Percentiles rank a stretch among this genome's conserved stretches.
These are phyloP conservation scores for Arion vulgaris DNA, from an alignment of 1,140 invertebrate species.

Conservation along the genomic window DNA sequence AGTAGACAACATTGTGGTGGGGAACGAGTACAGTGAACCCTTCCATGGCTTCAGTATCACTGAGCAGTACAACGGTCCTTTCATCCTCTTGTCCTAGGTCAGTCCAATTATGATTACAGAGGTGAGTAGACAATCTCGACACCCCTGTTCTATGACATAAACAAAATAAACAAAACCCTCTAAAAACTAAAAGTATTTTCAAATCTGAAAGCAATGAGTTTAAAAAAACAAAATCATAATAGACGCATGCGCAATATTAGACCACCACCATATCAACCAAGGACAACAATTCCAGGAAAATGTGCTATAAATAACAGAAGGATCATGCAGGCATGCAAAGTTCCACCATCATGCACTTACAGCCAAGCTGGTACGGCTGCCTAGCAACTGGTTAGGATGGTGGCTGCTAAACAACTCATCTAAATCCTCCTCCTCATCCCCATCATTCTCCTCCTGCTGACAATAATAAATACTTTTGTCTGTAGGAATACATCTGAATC, in stretches of 20 bases:
- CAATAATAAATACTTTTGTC: neutral
- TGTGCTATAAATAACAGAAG: neutral
- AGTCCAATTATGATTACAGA: too few relatives aligned
- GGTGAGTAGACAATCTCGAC: too few relatives aligned
- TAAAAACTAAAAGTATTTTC: too few relatives aligned
- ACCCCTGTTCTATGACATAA: too few relatives aligned
- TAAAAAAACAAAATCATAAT: neutral
- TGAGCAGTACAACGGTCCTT: too few relatives aligned
- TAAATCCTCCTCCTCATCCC: neutral
- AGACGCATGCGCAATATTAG: neutral
- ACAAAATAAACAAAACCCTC: too few relatives aligned
- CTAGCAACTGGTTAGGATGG: neutral
- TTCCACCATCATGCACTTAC: constrained; percentile 10
- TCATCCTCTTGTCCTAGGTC: too few relatives aligned
- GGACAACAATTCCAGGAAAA: neutral
- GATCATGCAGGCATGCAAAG: neutral
- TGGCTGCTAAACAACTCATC: neutral
- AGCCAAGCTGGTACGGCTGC: neutral
- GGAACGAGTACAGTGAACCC: too few relatives aligned
- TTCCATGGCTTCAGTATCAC: too few relatives aligned
- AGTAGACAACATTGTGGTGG: too few relatives aligned
- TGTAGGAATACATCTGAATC: too few relatives aligned
- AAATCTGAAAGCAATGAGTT: too few relatives aligned
- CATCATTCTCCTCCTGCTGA: neutral
- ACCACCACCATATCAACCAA: neutral